Evolutionary conservation across 2,888 invertebrate species (phyloP).

Genomic region (Baronia brevicornis): DNA sequence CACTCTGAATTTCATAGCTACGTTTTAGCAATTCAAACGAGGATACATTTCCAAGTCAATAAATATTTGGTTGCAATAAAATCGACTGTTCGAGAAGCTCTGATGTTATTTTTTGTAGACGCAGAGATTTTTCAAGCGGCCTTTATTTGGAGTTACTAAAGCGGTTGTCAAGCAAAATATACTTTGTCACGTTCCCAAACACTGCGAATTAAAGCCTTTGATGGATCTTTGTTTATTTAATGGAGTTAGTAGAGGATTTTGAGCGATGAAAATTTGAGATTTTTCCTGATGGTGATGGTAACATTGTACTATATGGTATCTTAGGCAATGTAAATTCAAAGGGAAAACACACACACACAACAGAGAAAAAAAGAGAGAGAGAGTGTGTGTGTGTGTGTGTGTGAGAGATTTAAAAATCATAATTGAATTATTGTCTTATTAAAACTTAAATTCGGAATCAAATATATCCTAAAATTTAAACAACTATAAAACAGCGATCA

Average conservation of each 20-base stretch:
- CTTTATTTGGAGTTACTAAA: conserved; percentile 5
- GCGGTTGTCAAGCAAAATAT: conserved; percentile 10
- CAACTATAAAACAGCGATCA: conserved; percentile 10
- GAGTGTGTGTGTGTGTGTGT: too few species aligned
- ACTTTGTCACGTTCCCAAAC: conserved; percentile 13
- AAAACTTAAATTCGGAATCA: conserved; percentile 11
- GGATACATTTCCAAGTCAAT: conserved; percentile 15
- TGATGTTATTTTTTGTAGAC: conserved; percentile 8
- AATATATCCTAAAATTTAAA: conserved; percentile 15
- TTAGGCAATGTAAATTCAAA: too few species aligned
- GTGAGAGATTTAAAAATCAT: too few species aligned
- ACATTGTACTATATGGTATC: too few species aligned
- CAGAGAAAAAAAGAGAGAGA: too few species aligned
- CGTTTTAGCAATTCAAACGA: conserved; percentile 16
- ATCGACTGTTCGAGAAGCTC: conserved; percentile 10
- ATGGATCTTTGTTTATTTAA: conserved; percentile 16
- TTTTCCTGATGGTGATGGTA: too few species aligned
- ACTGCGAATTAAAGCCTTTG: conserved; percentile 16
- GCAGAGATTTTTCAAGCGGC: conserved; percentile 4
- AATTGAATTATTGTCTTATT: too few species aligned
- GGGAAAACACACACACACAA: too few species aligned
- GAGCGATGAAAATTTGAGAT: too few species aligned
- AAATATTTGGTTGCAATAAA: conserved; percentile 16
- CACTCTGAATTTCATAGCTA: conserved; percentile 12
- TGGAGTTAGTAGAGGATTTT: conserved; percentile 8